A percentile compares a stretch with the other conserved stretches of the same genome.
phyloP scores from a whole-genome alignment of 2,888 invertebrate genomes.

The Cerastis leucographa region DNA sequence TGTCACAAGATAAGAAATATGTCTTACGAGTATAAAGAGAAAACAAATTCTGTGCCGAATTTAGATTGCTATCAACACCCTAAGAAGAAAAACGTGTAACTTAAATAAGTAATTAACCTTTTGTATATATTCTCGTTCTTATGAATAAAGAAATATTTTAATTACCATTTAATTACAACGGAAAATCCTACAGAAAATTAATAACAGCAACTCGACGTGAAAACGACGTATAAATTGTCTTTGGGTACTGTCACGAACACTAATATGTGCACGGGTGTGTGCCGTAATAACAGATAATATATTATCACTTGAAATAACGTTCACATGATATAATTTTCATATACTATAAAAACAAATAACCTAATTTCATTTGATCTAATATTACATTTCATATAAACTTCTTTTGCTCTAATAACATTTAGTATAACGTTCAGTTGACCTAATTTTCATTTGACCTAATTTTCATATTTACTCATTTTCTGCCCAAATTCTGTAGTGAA shows the following conservation, averaged over 20 bases:
- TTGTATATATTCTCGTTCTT: background rate
- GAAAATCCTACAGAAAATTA: conserved; percentile 19
- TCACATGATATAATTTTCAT: too few relatives aligned
- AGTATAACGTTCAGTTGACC: too few relatives aligned
- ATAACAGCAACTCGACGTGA: conserved; percentile 5
- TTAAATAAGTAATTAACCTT: background rate
- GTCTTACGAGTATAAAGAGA: background rate
- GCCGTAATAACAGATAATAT: too few relatives aligned
- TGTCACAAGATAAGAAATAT: background rate
- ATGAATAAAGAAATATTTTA: conserved; percentile 4
- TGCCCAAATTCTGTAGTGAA: too few relatives aligned
- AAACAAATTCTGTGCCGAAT: background rate
- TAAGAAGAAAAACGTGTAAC: background rate
- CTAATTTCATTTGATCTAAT: too few relatives aligned
- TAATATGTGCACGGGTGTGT: too few relatives aligned
- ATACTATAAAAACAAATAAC: too few relatives aligned
- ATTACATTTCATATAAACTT: too few relatives aligned
- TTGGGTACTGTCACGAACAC: background rate
- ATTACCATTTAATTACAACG: conserved; percentile 34
- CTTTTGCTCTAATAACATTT: too few relatives aligned
- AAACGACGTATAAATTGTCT: conserved; percentile 28
- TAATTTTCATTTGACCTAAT: too few relatives aligned
- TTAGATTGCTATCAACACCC: background rate
- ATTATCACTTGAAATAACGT: too few relatives aligned
- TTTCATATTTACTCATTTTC: too few relatives aligned